Evolutionary conservation across 2,113 vertebrate species (phyloP), one percentile per base, ranked within the genome.

Genomic region (Brachirus orientalis): DNA sequence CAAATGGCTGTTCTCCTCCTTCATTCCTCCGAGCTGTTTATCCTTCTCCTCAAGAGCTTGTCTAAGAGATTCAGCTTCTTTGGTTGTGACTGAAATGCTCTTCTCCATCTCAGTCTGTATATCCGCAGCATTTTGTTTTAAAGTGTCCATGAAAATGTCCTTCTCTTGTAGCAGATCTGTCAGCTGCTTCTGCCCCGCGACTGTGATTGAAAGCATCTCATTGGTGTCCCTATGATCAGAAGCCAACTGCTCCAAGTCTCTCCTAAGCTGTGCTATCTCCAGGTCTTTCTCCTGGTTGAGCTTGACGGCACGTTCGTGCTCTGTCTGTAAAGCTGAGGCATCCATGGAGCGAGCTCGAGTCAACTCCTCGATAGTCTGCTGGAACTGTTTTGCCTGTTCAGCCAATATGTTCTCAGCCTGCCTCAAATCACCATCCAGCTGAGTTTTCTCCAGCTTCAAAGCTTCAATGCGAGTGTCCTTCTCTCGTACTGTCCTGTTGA

Each of bases 1-100:
- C 52, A 99, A 87, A 69, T 99, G 98, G 73, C 94, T 99, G 80
- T 97, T 98, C 83, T 98, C 95, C 81, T 99, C 98, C 69, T 98
- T 99, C 97, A 99, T 98, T 9, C 86, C 82, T 0, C 95, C 94
- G 54, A 99, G 91, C 64, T 88, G 95, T 75, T 85, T 94, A 36
- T 99, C 98, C 78, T 95, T 99, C 62, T 99, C 97, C 53, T 98
- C 97, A 8, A 96, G 44, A 0, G 68, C 91, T 66, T 92, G 95
- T 65, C 84, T 94, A 48, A 96, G 87, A 17, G 65, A 35, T 33
- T 94, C 93, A 8, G 65, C 88, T 44, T 93, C 94, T 62, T 90
- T 84, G 17, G 54, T 92, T 18, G 82, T 71, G 33, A 63, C 77
- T 14, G 86, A 59, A n/a, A 75, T 58, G 6, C 75, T 85, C 36